A percentile compares a stretch with the other conserved stretches of the same genome.
These are phyloP conservation scores for Urocitellus parryii DNA, from an alignment of 2,113 vertebrate genomes.

Conservation along the genomic window DNA sequence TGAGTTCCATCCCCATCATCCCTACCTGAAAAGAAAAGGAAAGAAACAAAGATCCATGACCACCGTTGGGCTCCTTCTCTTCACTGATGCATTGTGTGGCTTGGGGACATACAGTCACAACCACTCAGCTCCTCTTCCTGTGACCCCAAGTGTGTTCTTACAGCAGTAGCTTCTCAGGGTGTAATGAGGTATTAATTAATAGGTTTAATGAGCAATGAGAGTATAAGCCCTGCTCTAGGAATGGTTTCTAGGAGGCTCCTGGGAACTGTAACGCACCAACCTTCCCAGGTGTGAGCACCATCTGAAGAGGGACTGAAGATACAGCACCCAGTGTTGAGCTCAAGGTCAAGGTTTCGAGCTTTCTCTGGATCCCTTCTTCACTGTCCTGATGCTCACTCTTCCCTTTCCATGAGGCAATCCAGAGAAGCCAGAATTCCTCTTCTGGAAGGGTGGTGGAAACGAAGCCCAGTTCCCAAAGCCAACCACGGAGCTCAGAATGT, in stretches of 20 bases:
- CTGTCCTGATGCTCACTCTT: too few species aligned
- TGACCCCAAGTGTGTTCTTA: not conserved
- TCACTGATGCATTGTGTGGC: not conserved
- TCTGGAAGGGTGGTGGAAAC: not conserved
- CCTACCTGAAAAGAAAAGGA: too few species aligned
- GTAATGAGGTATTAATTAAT: not conserved
- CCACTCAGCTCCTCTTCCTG: not conserved
- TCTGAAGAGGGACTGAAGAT: not conserved
- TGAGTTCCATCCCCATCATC: too few species aligned
- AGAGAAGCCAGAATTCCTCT: not conserved
- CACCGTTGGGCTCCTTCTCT: not conserved
- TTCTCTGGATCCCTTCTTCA: not conserved
- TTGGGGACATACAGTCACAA: not conserved
- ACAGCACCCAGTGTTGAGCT: not conserved
- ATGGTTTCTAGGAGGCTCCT: too few species aligned
- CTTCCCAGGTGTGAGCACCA: too few species aligned
- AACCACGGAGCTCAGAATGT: not conserved
- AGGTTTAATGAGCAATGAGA: not conserved
- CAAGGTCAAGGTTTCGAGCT: not conserved
- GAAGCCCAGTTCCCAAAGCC: not conserved
- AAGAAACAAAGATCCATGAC: too few species aligned
- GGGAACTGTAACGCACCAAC: too few species aligned
- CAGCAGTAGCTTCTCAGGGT: not conserved
- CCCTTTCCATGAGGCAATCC: not conserved
- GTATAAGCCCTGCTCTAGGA: conserved; percentile 20